Conservation (phyloP, 2,888 invertebrate genomes). For the Hirtodrosophila trivittata region DNA sequence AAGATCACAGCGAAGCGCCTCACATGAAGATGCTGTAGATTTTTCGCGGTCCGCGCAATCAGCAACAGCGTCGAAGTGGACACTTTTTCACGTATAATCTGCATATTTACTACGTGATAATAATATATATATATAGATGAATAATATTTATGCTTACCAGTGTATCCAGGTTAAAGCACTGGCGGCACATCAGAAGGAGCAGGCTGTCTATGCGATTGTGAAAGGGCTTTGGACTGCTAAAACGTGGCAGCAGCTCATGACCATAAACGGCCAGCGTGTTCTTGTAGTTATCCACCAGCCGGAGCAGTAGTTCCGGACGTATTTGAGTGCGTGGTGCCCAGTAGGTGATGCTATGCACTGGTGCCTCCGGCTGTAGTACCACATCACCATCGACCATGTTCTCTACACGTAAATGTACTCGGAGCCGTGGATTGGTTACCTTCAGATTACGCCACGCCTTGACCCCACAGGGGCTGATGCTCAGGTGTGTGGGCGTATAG, state of each 20-base stretch:
- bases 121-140: neutral
- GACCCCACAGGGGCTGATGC: conserved; percentile 84
- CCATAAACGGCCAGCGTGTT: conserved; percentile 88
- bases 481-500: conserved; percentile 86
- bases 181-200: conserved; percentile 87
- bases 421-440: conserved; percentile 86
- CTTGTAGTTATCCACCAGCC: conserved; percentile 87
- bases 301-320: conserved; percentile 84
- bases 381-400: conserved; percentile 86
- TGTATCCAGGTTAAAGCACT: conserved; percentile 88
- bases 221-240: conserved; percentile 88
- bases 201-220: conserved; percentile 88
- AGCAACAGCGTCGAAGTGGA: conserved; percentile 91
- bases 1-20: conserved; percentile 89
- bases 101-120: too few relatives aligned
- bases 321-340: conserved; percentile 87
- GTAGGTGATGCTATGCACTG: conserved; percentile 88
- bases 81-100: conserved; percentile 90
- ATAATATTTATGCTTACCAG: conserved; percentile 85
- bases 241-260: conserved; percentile 88
- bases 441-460: conserved; percentile 85
- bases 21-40: conserved; percentile 87
- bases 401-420: conserved; percentile 88
- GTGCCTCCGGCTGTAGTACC: conserved; percentile 88
- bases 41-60: conserved; percentile 87